Evolutionary conservation across 2,888 invertebrate species (phyloP), one percentile per base, ranked within the genome.

Genomic region (Harpagoxenus sublaevis): DNA sequence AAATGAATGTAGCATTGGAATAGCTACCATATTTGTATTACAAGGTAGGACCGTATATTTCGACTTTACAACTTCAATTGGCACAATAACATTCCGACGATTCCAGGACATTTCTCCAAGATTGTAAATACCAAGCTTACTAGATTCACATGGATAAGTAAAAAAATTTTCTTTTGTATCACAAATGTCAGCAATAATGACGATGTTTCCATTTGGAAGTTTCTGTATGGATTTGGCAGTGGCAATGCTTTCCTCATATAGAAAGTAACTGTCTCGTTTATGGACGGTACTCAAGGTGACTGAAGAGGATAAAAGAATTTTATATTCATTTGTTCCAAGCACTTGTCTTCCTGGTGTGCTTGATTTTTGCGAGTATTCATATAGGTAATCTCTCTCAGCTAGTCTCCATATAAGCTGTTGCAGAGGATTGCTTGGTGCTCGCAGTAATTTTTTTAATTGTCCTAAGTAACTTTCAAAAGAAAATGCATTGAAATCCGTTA

Each of bases 1-100:
- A 60, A 60, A 60, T 60, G 31, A 60, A 60, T 60, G 60, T 60
- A 60, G 28, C 60, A 60, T 60, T 3, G 60, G 60, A 31, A 60
- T 28, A 60, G 60, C 60, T 60, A 60, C 31, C 28, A 31, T 60
- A 60, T 60, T 28, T 57, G 31, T 60, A 12, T 60, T 60, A 31
- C 60, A 60, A 31, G 60, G 28, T 31, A 60, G 60, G 23, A 60
- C 15, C 12, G 10, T 60, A 60, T 60, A 60, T 31, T 60, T 60
- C 4, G 60, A 31, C 60, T 60, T 60, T 60, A 60, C 28, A 31
- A 2, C 31, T 60, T 60, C 28, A 60, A 60, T 31, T 60, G 60
- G 60, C 9, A 60, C 28, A 28, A 12, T 60, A 15, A 60, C 60
- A 31, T 57, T 57, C 5, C 28, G 60, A 60, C 31, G 60, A 60